These are phyloP conservation scores for Drosophila rellima DNA, from an alignment of 2,888 invertebrate species.

Conservation along the genomic window DNA sequence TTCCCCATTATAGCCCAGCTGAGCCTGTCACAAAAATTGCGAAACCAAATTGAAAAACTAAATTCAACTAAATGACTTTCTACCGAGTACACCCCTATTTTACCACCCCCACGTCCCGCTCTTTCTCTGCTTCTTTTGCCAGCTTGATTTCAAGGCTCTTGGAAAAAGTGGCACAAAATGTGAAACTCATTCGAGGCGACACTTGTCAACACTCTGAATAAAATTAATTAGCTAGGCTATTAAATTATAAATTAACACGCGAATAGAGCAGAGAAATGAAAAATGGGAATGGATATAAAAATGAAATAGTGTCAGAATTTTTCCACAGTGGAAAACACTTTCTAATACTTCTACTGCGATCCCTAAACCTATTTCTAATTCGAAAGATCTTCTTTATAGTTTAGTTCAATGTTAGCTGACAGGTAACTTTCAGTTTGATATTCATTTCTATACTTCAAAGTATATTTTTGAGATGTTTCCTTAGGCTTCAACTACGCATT, in stretches of 20 bases:
- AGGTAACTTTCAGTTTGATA: no score
- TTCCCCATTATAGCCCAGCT: slow-evolving; percentile 49
- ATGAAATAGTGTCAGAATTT: background rate
- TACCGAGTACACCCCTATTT: background rate
- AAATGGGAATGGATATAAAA: background rate
- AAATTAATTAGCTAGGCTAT: slow-evolving; percentile 42
- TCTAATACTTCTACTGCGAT: no score
- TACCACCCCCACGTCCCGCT: background rate
- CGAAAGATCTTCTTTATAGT: no score
- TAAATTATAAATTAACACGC: slow-evolving; percentile 5
- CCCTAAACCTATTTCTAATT: no score
- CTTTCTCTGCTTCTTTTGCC: background rate
- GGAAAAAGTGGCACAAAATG: slow-evolving; percentile 24
- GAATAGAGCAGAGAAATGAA: background rate
- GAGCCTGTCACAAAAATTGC: slow-evolving; percentile 39
- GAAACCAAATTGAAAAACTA: slow-evolving; percentile 58
- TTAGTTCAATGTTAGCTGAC: no score
- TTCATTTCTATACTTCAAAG: no score
- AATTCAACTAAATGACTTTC: slow-evolving; percentile 47
- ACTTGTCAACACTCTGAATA: slow-evolving; percentile 44
- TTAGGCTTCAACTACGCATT: no score
- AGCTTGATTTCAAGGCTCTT: slow-evolving; percentile 5
- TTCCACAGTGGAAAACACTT: background rate
- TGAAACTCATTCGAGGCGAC: slow-evolving; percentile 44
- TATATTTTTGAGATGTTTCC: no score